phyloP scores from a whole-genome alignment of 2,888 invertebrate species.

The Ptycholaimellus sp. region DNA sequence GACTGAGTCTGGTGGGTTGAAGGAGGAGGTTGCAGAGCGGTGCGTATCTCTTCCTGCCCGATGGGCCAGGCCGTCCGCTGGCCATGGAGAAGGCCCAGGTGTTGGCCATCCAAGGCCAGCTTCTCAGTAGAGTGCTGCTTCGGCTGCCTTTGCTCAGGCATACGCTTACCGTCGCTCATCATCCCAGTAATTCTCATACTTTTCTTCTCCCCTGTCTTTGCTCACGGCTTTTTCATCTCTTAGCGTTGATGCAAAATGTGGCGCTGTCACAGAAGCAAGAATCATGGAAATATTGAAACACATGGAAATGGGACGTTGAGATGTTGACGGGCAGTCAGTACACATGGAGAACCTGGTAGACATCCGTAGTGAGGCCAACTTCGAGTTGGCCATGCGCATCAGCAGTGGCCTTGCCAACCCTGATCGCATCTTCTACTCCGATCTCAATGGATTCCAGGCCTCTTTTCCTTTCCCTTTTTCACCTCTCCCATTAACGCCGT shows the following conservation, averaged over 20 bases:
- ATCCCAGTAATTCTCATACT: too few species aligned
- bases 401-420: constrained; percentile 32
- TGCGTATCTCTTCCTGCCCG: constrained; percentile 80
- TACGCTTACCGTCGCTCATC: too few species aligned
- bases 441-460: constrained; percentile 31
- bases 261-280: too few species aligned
- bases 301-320: neutral
- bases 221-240: too few species aligned
- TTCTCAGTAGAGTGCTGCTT: constrained; percentile 13
- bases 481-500: neutral
- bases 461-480: constrained; percentile 30
- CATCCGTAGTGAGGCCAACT: constrained; percentile 42
- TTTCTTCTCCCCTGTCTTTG: too few species aligned
- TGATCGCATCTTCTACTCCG: constrained; percentile 25
- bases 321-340: constrained; percentile 18
- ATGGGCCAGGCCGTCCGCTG: constrained; percentile 54
- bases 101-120: constrained; percentile 12
- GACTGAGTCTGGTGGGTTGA: too few species aligned
- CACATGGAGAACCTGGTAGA: constrained; percentile 42
- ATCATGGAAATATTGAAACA: neutral
- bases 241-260: too few species aligned
- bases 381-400: constrained; percentile 69
- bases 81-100: constrained; percentile 7
- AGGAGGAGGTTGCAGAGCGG: too few species aligned
- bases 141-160: too few species aligned